Evolutionary conservation across 2,797 vertebrate species (phyloP).

Genomic region (Enteromius mattozi): DNA sequence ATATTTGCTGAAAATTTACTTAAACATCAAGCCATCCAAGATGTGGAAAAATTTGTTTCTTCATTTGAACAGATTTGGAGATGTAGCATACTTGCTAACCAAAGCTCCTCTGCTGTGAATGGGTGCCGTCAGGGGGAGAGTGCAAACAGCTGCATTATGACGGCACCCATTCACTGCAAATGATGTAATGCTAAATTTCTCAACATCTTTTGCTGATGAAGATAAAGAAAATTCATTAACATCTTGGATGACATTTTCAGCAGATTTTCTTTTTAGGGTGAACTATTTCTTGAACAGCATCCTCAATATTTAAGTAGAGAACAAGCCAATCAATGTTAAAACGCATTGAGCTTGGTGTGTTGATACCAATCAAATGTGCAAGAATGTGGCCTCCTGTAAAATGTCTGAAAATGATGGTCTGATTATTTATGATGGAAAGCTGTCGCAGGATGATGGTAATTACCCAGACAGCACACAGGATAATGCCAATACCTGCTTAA

Average conservation of each 20-base stretch:
- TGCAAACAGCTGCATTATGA: background rate
- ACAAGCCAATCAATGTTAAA: background rate
- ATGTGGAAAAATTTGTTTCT: background rate
- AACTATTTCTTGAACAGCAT: background rate
- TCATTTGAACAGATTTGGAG: background rate
- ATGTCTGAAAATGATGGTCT: constrained; percentile 77
- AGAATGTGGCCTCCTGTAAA: constrained; percentile 77
- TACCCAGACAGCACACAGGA: constrained; percentile 71
- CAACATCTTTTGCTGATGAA: background rate
- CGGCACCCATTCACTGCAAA: background rate
- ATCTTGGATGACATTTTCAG: background rate
- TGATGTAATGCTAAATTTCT: background rate
- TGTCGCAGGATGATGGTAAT: constrained; percentile 75
- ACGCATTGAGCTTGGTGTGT: constrained; percentile 10
- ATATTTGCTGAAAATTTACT: background rate
- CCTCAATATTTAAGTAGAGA: background rate
- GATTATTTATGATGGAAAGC: constrained; percentile 76
- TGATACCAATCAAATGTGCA: constrained; percentile 76
- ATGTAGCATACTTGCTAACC: background rate
- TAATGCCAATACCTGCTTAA: constrained; percentile 79
- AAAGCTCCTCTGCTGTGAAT: background rate
- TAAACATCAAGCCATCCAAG: background rate
- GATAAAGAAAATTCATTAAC: background rate
- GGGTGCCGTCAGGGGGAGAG: background rate
- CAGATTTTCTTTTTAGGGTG: background rate